A percentile compares a stretch with the other conserved stretches of the same genome.
Conservation (phyloP, 2,888 invertebrate species). For the Belgica antarctica region DNA sequence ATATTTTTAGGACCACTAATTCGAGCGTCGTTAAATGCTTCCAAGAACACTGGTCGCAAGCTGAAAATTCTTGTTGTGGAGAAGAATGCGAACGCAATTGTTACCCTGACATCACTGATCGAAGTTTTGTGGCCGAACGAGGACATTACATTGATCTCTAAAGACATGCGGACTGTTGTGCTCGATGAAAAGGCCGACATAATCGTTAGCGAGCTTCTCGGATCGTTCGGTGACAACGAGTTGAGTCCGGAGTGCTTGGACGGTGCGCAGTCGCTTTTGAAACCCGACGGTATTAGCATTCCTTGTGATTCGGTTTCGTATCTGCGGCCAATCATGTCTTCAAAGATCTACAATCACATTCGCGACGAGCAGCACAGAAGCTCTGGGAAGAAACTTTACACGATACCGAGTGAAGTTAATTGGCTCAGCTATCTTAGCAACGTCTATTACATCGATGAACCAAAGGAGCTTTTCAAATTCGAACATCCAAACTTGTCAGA, state of each 20-base stretch:
- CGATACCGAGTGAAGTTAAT: slow-evolving; percentile 85
- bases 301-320: slow-evolving; percentile 87
- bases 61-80: slow-evolving; percentile 92
- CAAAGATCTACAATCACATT: slow-evolving; percentile 80
- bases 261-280: slow-evolving; percentile 83
- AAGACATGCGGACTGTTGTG: slow-evolving; percentile 82
- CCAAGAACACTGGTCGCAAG: slow-evolving; percentile 65
- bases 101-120: slow-evolving; percentile 73
- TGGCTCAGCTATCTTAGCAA: slow-evolving; percentile 93
- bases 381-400: slow-evolving; percentile 57
- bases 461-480: slow-evolving; percentile 73
- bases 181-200: slow-evolving; percentile 89
- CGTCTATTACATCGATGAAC: slow-evolving; percentile 52
- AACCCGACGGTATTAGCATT: slow-evolving; percentile 86
- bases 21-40: slow-evolving; percentile 60
- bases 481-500: slow-evolving; percentile 80
- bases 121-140: slow-evolving; percentile 74
- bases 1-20: slow-evolving; percentile 97
- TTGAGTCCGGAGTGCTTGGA: slow-evolving; percentile 97
- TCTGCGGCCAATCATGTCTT: slow-evolving; percentile 88
- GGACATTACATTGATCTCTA: slow-evolving; percentile 72
- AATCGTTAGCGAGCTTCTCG: slow-evolving; percentile 91
- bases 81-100: slow-evolving; percentile 95
- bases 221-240: slow-evolving; percentile 98
- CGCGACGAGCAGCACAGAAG: slow-evolving; percentile 50